phyloP scores from a whole-genome alignment of 1,140 invertebrate species.

The Nephila pilipes region DNA sequence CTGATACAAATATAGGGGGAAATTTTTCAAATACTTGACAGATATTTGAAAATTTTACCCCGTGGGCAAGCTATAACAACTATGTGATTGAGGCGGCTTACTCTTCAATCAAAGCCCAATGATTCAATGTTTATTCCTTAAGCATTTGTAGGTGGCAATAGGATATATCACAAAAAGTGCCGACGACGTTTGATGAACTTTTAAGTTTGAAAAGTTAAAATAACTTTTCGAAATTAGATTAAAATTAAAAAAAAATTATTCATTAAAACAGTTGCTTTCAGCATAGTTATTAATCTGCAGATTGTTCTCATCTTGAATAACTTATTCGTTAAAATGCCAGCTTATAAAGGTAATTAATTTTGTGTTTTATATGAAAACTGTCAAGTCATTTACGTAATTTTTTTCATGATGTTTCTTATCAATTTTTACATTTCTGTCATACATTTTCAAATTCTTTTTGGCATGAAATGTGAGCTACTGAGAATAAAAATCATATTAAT shows the following conservation, averaged over 20 bases:
- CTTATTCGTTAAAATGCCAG: not conserved
- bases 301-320: not conserved
- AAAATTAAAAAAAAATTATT: not conserved
- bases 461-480: too few relatives aligned
- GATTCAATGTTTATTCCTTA: not conserved
- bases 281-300: not conserved
- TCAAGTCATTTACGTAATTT: slow-evolving; percentile 39
- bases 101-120: not conserved
- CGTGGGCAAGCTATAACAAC: too few relatives aligned
- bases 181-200: slow-evolving; percentile 2
- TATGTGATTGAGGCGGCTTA: too few relatives aligned
- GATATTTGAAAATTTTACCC: too few relatives aligned
- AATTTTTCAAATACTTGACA: too few relatives aligned
- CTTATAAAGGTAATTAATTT: slow-evolving; percentile 52
- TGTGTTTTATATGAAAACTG: not conserved
- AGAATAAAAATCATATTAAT: too few relatives aligned
- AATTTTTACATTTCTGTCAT: too few relatives aligned
- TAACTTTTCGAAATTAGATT: not conserved
- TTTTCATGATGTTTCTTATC: not conserved
- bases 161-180: not conserved
- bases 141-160: not conserved
- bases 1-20: too few relatives aligned
- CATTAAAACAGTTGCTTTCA: not conserved
- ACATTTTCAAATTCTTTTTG: too few relatives aligned
- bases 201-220: slow-evolving; percentile 26